Base-by-base conservation (phyloP, 2,113 vertebrate species). In the Lophura nycthemera region DNA sequence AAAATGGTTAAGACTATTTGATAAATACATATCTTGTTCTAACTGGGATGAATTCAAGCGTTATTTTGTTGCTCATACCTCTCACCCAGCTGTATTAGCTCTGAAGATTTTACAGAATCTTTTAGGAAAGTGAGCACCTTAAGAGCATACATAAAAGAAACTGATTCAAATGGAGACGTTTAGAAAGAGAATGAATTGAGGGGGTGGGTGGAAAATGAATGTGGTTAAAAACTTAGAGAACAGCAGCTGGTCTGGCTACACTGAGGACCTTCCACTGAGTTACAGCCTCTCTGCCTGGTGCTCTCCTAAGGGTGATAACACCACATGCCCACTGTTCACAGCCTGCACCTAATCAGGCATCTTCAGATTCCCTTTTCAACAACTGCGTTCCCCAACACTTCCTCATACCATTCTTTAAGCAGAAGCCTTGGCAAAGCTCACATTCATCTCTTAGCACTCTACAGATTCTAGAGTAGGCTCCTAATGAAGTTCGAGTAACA, bases 11-110 rank as follows among this genome's bases (percentile, higher is more conserved):
- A 59, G 81, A 57, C 14, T 54, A 8, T 40, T 72, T 21, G 13
- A 8, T 59, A 78, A 73, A 25, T 4, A 10, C 32, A 0, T 0
- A 4, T 42, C 10, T 10, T 32, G 27, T 18, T 66, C 5, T 4
- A 77, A 77, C 5, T 77, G 11, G 45, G 42, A 63, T 45, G 12
- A 90, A 90, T 81, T 59, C 20, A 74, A 86, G 40, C 4, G 1
- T 5, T 13, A 54, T 69, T 88, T 27, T 63, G 4, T 48, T 75
- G 24, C 20, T 74, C 7, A 42, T 77, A 78, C 25, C 76, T 2
- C 30, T 69, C 30, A 43, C 43, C 18, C 40, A 73, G 43, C 15
- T 61, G 27, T 20, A 29, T 4, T 34, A 24, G 40, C 8, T 83
- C 7, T 48, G 6, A 84, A n/a, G 11, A 48, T 30, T 27, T 71